A percentile compares a stretch with the other conserved stretches of the same genome.
Conservation (phyloP, 1,140 invertebrate species). For the Pseudomyrmex dendroicus region DNA sequence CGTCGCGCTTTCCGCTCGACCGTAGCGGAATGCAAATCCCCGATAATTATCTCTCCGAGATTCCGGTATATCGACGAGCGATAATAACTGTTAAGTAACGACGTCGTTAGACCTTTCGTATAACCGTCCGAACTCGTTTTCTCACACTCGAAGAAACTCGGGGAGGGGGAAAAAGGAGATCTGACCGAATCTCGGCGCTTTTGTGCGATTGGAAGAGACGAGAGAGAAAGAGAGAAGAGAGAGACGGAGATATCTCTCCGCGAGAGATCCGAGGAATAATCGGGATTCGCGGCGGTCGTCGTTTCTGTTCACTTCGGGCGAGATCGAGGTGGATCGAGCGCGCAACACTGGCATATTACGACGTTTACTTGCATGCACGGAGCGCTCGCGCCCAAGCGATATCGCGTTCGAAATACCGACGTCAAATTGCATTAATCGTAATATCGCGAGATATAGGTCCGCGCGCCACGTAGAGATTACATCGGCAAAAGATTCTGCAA, state of each 20-base stretch:
- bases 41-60: slow-evolving; percentile 33
- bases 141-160: background rate
- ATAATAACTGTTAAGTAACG: slow-evolving; percentile 40
- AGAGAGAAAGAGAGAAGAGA: background rate
- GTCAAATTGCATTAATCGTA: slow-evolving; percentile 77
- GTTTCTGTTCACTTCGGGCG: background rate
- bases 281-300: slow-evolving; percentile 31
- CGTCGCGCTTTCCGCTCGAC: background rate
- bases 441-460: slow-evolving; percentile 69
- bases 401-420: slow-evolving; percentile 65
- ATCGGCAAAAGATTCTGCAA: slow-evolving; percentile 73
- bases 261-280: slow-evolving; percentile 10
- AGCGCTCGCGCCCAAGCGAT: slow-evolving; percentile 8
- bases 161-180: background rate
- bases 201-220: slow-evolving; percentile 6
- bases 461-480: slow-evolving; percentile 57
- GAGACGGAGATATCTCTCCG: background rate
- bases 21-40: slow-evolving; percentile 11
- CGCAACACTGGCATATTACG: slow-evolving; percentile 30
- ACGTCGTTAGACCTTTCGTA: slow-evolving; percentile 2
- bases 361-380: background rate
- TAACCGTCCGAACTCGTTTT: slow-evolving; percentile 19
- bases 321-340: slow-evolving; percentile 47
- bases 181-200: slow-evolving; percentile 12
- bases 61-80: slow-evolving; percentile 1